Conservation (phyloP, 2,797 vertebrate genomes). For the Atherinosoma microstoma region DNA sequence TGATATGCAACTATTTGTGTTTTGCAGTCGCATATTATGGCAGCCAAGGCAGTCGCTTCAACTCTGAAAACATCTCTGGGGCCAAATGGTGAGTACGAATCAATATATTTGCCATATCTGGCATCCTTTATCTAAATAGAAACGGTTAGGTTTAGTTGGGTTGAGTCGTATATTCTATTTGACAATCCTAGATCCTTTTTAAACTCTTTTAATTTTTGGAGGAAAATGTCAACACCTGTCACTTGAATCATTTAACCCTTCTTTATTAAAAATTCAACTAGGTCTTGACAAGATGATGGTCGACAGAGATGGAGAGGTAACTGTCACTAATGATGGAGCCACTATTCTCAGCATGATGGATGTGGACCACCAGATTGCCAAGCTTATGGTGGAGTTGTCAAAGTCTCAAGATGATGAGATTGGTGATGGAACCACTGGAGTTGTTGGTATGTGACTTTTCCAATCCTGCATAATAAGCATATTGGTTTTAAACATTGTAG, state of each 20-base stretch:
- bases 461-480: background rate
- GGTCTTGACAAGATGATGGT: constrained; percentile 99
- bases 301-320: constrained; percentile 96
- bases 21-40: constrained; percentile 97
- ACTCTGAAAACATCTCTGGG: constrained; percentile 96
- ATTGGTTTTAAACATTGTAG: background rate
- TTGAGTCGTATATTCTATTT: too few species aligned
- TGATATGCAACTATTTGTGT: constrained; percentile 39
- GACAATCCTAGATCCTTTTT: too few species aligned
- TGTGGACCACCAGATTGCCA: constrained; percentile 97
- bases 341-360: constrained; percentile 99
- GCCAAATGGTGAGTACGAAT: constrained; percentile 89
- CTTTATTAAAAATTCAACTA: constrained; percentile 50
- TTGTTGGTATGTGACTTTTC: constrained; percentile 86
- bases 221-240: background rate
- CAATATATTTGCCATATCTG: background rate
- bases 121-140: background rate
- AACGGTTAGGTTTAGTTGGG: fast-evolving
- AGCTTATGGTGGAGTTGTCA: constrained; percentile 99
- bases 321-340: constrained; percentile 97
- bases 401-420: constrained; percentile 99
- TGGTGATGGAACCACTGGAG: constrained; percentile 98
- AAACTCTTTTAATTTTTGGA: background rate
- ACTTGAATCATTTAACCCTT: background rate
- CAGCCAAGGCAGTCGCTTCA: constrained; percentile 95